Base-by-base conservation (phyloP, 2,113 vertebrate genomes). In the Uropsilus gracilis region DNA sequence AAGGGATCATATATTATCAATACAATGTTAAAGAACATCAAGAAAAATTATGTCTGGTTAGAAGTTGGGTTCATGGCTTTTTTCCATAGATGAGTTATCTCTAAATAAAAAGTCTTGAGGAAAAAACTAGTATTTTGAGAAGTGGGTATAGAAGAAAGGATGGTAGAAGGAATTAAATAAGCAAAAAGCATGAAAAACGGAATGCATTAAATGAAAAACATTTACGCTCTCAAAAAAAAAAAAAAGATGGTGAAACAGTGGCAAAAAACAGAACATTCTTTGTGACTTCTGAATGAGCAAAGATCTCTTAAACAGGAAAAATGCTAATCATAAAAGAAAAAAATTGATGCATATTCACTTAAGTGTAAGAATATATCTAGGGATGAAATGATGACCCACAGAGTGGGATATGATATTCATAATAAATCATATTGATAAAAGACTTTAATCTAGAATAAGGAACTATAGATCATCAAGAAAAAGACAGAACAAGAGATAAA, bases 401-500 rank as follows among this genome's bases (percentile, higher is more conserved):
- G 10, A 75, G 11, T 88, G 42, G 61, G 64, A 89, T 42, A 77
- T 39, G 10, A 78, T 85, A 57, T 28, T 95, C 30, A 86, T 32
- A 53, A 46, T 64, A 84, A 32, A 69, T 28, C 26, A 48, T 55
- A 73, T 57, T 77, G 63, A 91, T 55, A 90, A 59, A 95, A 61
- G 57, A 85, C 13, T 75, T 89, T 30, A 72, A 61, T 68, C 55
- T 61, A 88, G 48, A 81, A 91, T 55, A 82, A 71, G 86, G 8
- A 89, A 48, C 26, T 69, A 32, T 0, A 89, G 30, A 55, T 73
- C 48, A 78, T 11, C 20, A 72, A 81, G n/a, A 68, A 83, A 89
- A 95, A 50, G 63, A 44, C 18, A 96, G 66, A 17, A 66, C 2
- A 28, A 81, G 92, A 92, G 16, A 61, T 73, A n/a, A 97, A 73